Evolutionary conservation across 2,888 invertebrate species (phyloP), one percentile per base, ranked within the genome.

Genomic region (Brassicogethes aeneus): DNA sequence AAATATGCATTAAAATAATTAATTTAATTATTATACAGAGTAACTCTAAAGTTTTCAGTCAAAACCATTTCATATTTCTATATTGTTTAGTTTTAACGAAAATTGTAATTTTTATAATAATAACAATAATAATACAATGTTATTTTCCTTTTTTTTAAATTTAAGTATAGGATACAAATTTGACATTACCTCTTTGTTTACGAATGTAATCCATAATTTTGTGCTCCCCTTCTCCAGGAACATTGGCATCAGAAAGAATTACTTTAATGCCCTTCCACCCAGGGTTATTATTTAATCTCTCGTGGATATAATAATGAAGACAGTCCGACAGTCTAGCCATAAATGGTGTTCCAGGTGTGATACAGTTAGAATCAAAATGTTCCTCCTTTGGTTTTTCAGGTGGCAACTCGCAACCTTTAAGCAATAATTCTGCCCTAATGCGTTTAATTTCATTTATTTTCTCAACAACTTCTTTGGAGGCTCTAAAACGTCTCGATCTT

Each of bases 171-270:
- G n/a, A n/a, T n/a, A n/a, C n/a, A n/a, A n/a, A n/a, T n/a, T n/a
- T n/a, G n/a, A n/a, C n/a, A n/a, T n/a, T n/a, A 81, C 85, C 84
- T 67, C 96, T 80, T 70, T 96, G 97, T 56, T 81, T 82, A n/a
- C 99, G 77, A 54, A 99, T 94, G 64, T 82, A 99, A 70, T 99
- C 97, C 97, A 99, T 99, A 54, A 99, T 97, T 72, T 99, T 99
- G 36, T 62, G 62, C 47, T 62, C 62, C 2, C 62, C 95, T 69
- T 95, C 95, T 3, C 95, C 95, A 1, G 95, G 95, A 3, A 92
- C 95, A 68, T 96, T 99, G 1, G 99, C 97, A 68, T 99, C 99
- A 2, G 97, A 97, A n/a, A 99, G 73, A 56, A 99, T 91, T 5
- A 59, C 58, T 69, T 94, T 93, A 46, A 99, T 80, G 31, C 84